Base-by-base conservation (phyloP, 2,888 invertebrate genomes). In the Hypolimnas misippus region DNA sequence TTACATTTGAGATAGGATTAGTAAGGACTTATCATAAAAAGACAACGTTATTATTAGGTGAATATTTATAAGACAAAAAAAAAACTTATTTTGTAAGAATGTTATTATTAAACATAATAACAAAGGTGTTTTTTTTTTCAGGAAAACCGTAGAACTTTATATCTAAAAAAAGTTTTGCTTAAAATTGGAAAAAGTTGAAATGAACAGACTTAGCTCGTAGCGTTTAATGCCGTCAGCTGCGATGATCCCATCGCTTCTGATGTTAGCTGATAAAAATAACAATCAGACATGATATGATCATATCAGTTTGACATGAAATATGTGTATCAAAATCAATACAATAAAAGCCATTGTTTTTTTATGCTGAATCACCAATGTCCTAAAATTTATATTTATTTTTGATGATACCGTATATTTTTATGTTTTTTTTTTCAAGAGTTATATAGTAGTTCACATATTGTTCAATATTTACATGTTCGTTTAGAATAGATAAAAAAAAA, bases 131-230 rank as follows among this genome's bases (percentile, higher is more conserved):
- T n/a, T 72, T 77, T 78, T 73, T 70, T 72, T 79, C 82, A 82
- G 78, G 84, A 83, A 84, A 86, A 83, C 79, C 78, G 78, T 74
- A 73, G 44, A 84, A 85, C 81, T 86, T 86, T 79, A 78, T 82
- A 74, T 84, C 83, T 82, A 84, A 83, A 82, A 76, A 84, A 84
- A 84, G 78, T 83, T 82, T 73, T 74, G 46, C 76, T 53, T 84
- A 79, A 85, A 87, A 88, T 88, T 87, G 86, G 79, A 82, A 82
- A 87, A 90, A 89, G 87, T 89, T 90, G 82, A 84, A 86, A 87
- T 84, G 82, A 86, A 89, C 86, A 87, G 88, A 88, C 86, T 87
- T 86, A 86, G 86, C 82, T 85, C 79, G 84, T 79, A 79, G 80
- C 83, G 79, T 79, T 85, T 85, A 75, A 76, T 76, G 81, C 80